phyloP scores from a whole-genome alignment of 2,888 invertebrate genomes.

The Meghimatium bilineatum region DNA sequence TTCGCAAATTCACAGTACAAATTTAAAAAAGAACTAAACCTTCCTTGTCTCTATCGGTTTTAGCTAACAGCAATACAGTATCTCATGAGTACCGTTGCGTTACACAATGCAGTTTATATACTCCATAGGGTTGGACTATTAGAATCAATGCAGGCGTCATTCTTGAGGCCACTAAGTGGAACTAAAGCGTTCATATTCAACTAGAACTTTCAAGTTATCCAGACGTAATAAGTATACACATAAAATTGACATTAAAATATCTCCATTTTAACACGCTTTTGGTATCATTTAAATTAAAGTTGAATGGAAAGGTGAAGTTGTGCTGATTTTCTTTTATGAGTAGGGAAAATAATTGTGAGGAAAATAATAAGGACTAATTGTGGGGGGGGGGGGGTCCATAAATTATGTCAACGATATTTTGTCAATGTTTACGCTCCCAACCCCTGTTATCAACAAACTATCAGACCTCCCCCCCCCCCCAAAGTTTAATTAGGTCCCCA shows the following conservation, averaged over 20 bases:
- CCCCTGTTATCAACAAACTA: too few species aligned
- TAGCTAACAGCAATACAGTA: neutral
- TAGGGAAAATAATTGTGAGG: too few species aligned
- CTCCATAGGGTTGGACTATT: neutral
- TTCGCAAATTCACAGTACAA: neutral
- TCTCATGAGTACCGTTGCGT: neutral
- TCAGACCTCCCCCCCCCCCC: too few species aligned
- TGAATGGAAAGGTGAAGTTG: too few species aligned
- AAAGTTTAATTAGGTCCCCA: too few species aligned
- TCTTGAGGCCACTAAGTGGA: neutral
- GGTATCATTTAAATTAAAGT: neutral
- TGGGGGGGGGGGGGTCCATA: too few species aligned
- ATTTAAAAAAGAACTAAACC: neutral
- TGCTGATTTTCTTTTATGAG: too few species aligned
- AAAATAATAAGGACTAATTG: too few species aligned
- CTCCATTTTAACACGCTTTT: neutral
- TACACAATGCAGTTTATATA: neutral
- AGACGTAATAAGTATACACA: neutral
- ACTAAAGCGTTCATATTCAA: neutral
- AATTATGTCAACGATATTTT: too few species aligned
- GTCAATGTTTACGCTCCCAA: too few species aligned
- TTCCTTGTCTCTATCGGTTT: neutral
- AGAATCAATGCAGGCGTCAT: neutral
- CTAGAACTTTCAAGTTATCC: conserved; percentile 3
- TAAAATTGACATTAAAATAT: neutral